Base-by-base conservation (phyloP, 2,113 vertebrate species). In the Ellobius talpinus region DNA sequence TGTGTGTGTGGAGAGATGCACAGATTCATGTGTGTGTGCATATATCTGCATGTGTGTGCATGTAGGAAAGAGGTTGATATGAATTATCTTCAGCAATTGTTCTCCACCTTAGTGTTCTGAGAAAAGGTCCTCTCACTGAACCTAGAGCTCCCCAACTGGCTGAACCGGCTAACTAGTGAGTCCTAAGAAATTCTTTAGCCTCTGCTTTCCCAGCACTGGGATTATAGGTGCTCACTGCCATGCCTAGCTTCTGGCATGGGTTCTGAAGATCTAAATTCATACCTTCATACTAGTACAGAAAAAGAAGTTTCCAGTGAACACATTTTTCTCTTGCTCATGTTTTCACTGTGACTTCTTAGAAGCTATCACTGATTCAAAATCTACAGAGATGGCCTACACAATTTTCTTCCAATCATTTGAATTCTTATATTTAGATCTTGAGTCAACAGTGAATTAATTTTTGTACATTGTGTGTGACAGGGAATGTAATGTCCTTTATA, bases 261-360 rank as follows among this genome's bases (percentile, higher is more conserved):
- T 36, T 36, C 31, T 23, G 5, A 68, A 19, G 17, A 45, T 87
- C 10, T 23, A 47, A 87, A 36, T 7, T 17, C 39, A 17, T 45
- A 33, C 23, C 9, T 87, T 87, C 42, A 24, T 23, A 33, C 5
- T 10, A 90, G 42, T 61, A 47, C 58, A 82, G 16, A 7, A 29
- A 72, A 47, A 16, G 73, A 42, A 50, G 24, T 13, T 23, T 73
- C 36, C 16, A 50, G 47, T 14, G 2, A 39, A 65, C 47, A 7
- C 26, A 84, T n/a, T 73, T 91, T 74, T 70, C 10, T 77, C 81
- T 70, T 65, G 58, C 9, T 91, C 17, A 5, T 68, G 13, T 4
- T 96, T 95, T 66, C 85, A 36, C 17, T n/a, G 39, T 52, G 58
- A 33, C 61, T 86, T 16, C 87, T 81, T 55, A 95, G 84, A 94